Percentiles rank a stretch among this genome's conserved stretches.
Evolutionary conservation across 2,797 vertebrate genomes (phyloP).

Genomic region (Dipus sagitta): DNA sequence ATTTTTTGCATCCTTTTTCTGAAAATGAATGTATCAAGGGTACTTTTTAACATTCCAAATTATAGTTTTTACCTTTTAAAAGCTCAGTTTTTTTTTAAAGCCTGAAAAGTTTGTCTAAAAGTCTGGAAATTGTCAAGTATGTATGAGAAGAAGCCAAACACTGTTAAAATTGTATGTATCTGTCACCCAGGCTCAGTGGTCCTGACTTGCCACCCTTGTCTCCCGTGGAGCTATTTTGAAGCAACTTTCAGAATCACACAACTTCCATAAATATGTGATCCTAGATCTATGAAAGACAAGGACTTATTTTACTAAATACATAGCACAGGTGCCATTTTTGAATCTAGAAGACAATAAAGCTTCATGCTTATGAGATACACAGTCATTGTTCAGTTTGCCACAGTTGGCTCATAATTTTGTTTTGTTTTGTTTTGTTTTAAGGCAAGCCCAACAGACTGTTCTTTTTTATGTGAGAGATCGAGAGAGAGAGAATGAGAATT

Average conservation of each 20-base stretch:
- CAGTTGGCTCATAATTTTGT: not conserved
- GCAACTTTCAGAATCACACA: not conserved
- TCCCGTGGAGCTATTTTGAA: not conserved
- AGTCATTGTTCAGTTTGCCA: conserved; percentile 23
- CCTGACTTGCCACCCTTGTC: not conserved
- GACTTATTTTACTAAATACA: conserved; percentile 28
- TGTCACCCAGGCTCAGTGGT: not conserved
- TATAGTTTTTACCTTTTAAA: not conserved
- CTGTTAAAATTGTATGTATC: not conserved
- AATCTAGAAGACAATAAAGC: not conserved
- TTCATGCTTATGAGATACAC: conserved; percentile 7
- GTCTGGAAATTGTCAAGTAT: not conserved
- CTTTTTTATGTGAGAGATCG: too few species aligned
- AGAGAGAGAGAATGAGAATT: too few species aligned
- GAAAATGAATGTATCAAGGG: not conserved
- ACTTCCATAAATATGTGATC: not conserved
- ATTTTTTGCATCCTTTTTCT: not conserved
- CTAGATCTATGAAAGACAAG: conserved; percentile 5
- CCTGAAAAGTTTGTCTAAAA: not conserved
- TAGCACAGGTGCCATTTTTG: not conserved
- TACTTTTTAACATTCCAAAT: not conserved
- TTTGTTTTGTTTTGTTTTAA: not conserved
- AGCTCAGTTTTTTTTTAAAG: not conserved
- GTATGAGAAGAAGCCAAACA: not conserved
- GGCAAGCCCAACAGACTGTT: too few species aligned